phyloP scores from a whole-genome alignment of 2,797 vertebrate genomes.

The Sebastes minor region DNA sequence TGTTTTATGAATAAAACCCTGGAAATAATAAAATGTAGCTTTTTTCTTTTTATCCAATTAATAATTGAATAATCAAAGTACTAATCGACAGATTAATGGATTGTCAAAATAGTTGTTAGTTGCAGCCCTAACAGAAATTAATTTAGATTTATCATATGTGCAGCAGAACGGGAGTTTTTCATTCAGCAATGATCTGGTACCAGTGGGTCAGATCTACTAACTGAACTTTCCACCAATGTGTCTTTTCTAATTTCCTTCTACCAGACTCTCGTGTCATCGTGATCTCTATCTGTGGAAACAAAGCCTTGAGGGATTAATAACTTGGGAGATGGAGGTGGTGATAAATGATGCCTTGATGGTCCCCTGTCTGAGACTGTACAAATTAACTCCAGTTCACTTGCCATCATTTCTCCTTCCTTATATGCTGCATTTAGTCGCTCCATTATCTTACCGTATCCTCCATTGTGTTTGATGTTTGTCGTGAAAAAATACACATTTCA shows the following conservation, averaged over 20 bases:
- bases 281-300: conserved; percentile 62
- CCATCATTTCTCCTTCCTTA: conserved; percentile 27
- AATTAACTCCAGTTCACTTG: conserved; percentile 53
- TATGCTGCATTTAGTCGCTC: conserved; percentile 1
- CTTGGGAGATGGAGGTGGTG: conserved; percentile 52
- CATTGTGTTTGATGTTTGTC: conserved; percentile 35
- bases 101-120: neutral
- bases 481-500: conserved; percentile 36
- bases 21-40: neutral
- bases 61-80: neutral
- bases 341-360: conserved; percentile 58
- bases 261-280: conserved; percentile 31
- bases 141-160: neutral
- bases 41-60: neutral
- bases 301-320: conserved; percentile 61
- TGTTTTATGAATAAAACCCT: neutral
- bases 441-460: conserved; percentile 17
- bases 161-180: neutral
- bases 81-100: neutral
- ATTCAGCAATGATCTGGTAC: neutral
- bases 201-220: conserved; percentile 32
- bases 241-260: conserved; percentile 69
- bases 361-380: conserved; percentile 38
- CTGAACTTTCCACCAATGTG: conserved; percentile 38
- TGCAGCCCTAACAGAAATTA: neutral